These are phyloP conservation scores for Fregata magnificens DNA, from an alignment of 2,113 vertebrate genomes.

Conservation along the genomic window DNA sequence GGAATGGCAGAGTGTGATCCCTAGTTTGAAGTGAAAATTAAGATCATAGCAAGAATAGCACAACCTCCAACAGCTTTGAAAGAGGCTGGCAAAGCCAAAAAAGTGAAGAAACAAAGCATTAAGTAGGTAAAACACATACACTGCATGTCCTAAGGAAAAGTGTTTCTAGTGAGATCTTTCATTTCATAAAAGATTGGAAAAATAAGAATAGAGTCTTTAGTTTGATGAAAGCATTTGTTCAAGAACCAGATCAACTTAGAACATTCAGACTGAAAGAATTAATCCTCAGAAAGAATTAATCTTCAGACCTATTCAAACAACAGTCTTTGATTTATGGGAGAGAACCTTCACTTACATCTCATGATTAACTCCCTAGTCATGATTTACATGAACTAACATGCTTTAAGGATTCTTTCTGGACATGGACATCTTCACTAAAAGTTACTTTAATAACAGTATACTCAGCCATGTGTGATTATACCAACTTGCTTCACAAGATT, in stretches of 20 bases:
- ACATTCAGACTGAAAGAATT: background rate
- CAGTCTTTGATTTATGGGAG: background rate
- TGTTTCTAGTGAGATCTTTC: background rate
- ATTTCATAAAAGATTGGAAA: background rate
- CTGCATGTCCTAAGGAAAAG: background rate
- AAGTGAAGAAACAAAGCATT: background rate
- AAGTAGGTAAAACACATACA: background rate
- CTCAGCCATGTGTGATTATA: background rate
- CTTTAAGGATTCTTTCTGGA: background rate
- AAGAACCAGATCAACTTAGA: background rate
- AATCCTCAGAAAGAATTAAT: background rate
- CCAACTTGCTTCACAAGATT: background rate
- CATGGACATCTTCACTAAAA: background rate
- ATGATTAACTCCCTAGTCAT: background rate
- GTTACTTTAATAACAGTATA: background rate
- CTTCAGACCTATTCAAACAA: background rate
- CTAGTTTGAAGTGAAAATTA: background rate
- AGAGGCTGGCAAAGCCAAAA: background rate
- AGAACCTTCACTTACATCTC: background rate
- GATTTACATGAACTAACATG: background rate
- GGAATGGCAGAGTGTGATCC: background rate
- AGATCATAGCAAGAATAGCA: background rate
- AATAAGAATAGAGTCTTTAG: background rate
- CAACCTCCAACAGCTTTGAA: background rate
- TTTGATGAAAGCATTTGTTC: background rate